Conservation (phyloP, 2,888 invertebrate genomes). For the Palloptera scutellata region DNA sequence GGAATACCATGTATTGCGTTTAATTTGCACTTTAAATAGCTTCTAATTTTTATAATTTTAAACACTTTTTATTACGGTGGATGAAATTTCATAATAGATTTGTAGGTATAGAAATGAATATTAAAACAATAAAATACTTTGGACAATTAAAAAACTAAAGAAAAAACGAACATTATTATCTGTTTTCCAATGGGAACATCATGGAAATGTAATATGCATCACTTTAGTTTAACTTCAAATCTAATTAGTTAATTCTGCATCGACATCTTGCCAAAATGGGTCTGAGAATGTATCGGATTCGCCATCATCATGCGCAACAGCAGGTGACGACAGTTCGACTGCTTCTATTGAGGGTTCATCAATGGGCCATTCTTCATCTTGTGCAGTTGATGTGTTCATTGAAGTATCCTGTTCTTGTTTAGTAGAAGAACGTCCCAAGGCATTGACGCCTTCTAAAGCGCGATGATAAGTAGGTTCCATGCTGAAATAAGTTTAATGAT, state of each 20-base stretch:
- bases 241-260: slow-evolving; percentile 66
- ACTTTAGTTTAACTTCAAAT: background rate
- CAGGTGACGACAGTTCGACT: slow-evolving; percentile 58
- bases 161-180: too few species aligned
- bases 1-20: too few species aligned
- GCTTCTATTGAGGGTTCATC: slow-evolving; percentile 58
- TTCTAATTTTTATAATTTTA: too few species aligned
- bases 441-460: slow-evolving; percentile 58
- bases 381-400: slow-evolving; percentile 45
- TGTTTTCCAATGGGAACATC: too few species aligned
- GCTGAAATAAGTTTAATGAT: slow-evolving; percentile 40
- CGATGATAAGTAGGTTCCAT: slow-evolving; percentile 58
- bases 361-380: slow-evolving; percentile 57
- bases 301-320: slow-evolving; percentile 60
- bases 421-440: slow-evolving; percentile 51
- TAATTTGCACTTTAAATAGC: too few species aligned
- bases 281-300: slow-evolving; percentile 67
- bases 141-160: background rate
- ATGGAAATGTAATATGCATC: too few species aligned
- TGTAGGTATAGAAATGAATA: too few species aligned
- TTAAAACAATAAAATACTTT: background rate
- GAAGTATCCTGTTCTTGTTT: slow-evolving; percentile 43
- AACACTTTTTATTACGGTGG: too few species aligned
- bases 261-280: slow-evolving; percentile 71
- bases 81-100: too few species aligned